These are phyloP conservation scores for Callionymus lyra DNA, from an alignment of 2,113 vertebrate genomes.

Conservation along the genomic window DNA sequence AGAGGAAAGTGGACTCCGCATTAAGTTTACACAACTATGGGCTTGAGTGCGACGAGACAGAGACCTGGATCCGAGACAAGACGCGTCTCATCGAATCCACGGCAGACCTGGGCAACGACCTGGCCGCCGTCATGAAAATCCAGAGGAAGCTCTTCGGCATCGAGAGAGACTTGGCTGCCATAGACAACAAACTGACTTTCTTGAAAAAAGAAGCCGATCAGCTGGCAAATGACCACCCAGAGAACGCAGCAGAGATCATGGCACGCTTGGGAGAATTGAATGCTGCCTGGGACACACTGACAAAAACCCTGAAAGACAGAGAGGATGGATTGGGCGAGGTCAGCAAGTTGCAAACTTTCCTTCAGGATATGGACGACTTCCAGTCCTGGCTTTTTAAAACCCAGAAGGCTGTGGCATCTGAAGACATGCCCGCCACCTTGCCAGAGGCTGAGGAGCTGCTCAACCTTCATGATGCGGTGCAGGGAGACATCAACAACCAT, in stretches of 20 bases:
- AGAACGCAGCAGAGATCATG: conserved; percentile 68
- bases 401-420: conserved; percentile 82
- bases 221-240: conserved; percentile 73
- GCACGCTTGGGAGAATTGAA: conserved; percentile 51
- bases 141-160: conserved; percentile 90
- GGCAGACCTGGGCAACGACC: conserved; percentile 79
- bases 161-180: conserved; percentile 79
- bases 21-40: conserved; percentile 84
- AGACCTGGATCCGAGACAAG: conserved; percentile 84
- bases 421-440: conserved; percentile 76
- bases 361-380: conserved; percentile 91
- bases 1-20: conserved; percentile 73
- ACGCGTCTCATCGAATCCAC: conserved; percentile 80
- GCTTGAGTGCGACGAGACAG: conserved; percentile 85
- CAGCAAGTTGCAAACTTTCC: conserved; percentile 88
- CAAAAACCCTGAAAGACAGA: conserved; percentile 68
- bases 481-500: conserved; percentile 70
- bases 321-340: conserved; percentile 83
- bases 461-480: conserved; percentile 68
- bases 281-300: conserved; percentile 74
- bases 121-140: conserved; percentile 83
- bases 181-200: conserved; percentile 68
- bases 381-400: conserved; percentile 85
- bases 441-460: conserved; percentile 81
- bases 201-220: conserved; percentile 70